These are phyloP conservation scores for Caenorhabditis becei DNA, from an alignment of 2,888 invertebrate species.

Conservation along the genomic window DNA sequence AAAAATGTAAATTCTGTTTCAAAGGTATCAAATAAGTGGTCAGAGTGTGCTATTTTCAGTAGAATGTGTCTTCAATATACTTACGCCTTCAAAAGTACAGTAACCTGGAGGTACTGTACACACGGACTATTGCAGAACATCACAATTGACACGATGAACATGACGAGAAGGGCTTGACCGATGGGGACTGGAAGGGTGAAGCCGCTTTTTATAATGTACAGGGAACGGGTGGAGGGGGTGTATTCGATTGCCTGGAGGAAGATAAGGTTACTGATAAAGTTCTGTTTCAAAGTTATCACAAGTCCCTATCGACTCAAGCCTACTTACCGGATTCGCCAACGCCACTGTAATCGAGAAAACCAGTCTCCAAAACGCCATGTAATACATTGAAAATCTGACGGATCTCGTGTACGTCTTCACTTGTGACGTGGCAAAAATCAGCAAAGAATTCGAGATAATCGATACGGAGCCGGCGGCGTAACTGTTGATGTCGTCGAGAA, in stretches of 20 bases:
- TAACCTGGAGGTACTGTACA: constrained; percentile 40
- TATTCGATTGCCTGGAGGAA: constrained; percentile 35
- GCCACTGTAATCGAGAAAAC: constrained; percentile 33
- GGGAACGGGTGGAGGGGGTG: constrained; percentile 13
- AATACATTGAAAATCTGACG: constrained; percentile 26
- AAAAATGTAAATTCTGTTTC: too few relatives aligned
- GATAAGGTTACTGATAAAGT: too few relatives aligned
- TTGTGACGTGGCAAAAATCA: constrained; percentile 36
- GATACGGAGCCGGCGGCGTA: constrained; percentile 21
- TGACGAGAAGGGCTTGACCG: constrained; percentile 20
- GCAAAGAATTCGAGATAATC: constrained; percentile 8
- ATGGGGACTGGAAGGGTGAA: constrained; percentile 20
- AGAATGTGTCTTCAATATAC: too few relatives aligned
- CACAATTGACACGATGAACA: constrained; percentile 38
- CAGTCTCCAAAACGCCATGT: constrained; percentile 11
- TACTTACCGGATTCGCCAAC: constrained; percentile 39
- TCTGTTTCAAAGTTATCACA: neutral
- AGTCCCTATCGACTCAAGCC: neutral
- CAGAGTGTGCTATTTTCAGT: too few relatives aligned
- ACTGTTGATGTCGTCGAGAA: constrained; percentile 33
- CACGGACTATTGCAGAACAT: constrained; percentile 33
- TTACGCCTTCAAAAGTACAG: constrained; percentile 23
- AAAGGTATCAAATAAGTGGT: too few relatives aligned
- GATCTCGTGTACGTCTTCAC: constrained; percentile 29
- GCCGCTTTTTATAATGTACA: constrained; percentile 52